These are phyloP conservation scores for Lamellibrachia satsuma DNA, from an alignment of 2,888 invertebrate genomes.

Conservation along the genomic window DNA sequence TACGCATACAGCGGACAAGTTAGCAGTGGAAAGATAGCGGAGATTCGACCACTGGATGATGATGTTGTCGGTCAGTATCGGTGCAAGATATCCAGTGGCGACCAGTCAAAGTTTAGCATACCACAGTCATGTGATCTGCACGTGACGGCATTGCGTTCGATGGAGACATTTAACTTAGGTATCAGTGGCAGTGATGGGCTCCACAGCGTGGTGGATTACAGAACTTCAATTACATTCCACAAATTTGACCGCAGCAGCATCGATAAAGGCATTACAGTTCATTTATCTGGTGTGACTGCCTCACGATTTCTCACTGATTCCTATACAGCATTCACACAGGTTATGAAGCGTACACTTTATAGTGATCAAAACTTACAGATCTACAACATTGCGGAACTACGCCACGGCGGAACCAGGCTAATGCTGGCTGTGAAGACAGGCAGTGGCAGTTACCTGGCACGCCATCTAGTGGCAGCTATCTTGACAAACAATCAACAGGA, in stretches of 20 bases:
- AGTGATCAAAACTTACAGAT: neutral
- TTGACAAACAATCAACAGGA: constrained; percentile 38
- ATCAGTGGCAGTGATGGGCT: constrained; percentile 90
- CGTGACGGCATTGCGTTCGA: constrained; percentile 65
- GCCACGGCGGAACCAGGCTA: neutral
- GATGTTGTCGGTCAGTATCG: constrained; percentile 89
- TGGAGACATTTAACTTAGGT: constrained; percentile 70
- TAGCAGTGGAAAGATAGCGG: constrained; percentile 84
- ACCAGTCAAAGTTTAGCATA: constrained; percentile 70
- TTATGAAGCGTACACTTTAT: neutral
- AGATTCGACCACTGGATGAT: constrained; percentile 90
- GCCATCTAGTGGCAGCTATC: constrained; percentile 37
- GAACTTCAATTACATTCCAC: constrained; percentile 83
- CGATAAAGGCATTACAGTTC: constrained; percentile 82
- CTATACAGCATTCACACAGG: constrained; percentile 60
- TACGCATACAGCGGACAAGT: constrained; percentile 70
- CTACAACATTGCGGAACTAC: neutral
- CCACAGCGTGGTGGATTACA: constrained; percentile 86
- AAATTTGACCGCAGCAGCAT: constrained; percentile 83
- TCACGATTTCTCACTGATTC: constrained; percentile 79
- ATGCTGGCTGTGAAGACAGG: constrained; percentile 68
- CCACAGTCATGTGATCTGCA: constrained; percentile 80
- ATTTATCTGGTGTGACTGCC: constrained; percentile 79
- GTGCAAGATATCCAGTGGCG: constrained; percentile 70
- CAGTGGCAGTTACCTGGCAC: constrained; percentile 70